A percentile compares a stretch with the other conserved stretches of the same genome.
phyloP scores from a whole-genome alignment of 2,113 vertebrate genomes.

The Chloroceryle aenea region DNA sequence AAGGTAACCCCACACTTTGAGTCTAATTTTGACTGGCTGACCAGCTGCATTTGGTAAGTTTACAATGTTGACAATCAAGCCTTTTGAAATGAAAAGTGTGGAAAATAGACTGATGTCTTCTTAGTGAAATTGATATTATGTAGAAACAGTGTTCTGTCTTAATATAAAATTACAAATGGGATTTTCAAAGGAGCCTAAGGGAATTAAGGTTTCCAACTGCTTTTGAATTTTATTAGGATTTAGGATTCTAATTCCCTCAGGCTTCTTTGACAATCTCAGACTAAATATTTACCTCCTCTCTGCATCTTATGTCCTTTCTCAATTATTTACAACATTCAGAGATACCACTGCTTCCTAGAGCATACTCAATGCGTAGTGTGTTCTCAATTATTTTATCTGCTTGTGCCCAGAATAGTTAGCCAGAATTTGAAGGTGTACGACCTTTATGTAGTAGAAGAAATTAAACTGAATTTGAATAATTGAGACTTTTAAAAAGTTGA shows the following conservation, averaged over 20 bases:
- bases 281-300: conserved; percentile 48
- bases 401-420: background rate
- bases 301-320: conserved; percentile 20
- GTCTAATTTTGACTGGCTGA: background rate
- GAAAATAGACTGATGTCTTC: background rate
- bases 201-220: background rate
- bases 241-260: conserved; percentile 10
- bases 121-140: background rate
- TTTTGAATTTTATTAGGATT: conserved; percentile 38
- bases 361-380: background rate
- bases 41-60: background rate
- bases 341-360: conserved; percentile 3
- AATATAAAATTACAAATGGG: background rate
- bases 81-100: background rate
- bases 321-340: conserved; percentile 29
- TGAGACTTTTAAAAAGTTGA: background rate
- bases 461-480: background rate
- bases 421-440: background rate
- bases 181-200: background rate
- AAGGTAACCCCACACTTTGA: accelerated
- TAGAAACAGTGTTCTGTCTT: background rate
- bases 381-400: background rate
- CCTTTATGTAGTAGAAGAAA: background rate
- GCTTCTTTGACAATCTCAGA: conserved; percentile 23
- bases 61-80: background rate